These are phyloP conservation scores for Epinotia ramella DNA, from an alignment of 2,888 invertebrate genomes.

Conservation along the genomic window DNA sequence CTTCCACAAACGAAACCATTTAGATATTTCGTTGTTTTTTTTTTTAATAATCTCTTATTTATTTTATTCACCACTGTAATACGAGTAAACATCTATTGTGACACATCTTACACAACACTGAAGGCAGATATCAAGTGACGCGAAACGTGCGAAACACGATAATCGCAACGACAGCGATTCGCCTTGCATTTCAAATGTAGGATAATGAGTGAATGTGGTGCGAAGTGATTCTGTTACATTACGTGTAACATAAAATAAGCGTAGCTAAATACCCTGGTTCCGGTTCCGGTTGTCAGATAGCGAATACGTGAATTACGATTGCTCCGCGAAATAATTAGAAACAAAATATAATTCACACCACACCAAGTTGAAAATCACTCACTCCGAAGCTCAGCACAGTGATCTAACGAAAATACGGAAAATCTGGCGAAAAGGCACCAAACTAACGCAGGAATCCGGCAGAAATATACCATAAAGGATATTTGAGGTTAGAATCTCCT, in stretches of 20 bases:
- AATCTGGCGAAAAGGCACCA: too few species aligned
- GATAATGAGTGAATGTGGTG: slow-evolving; percentile 26
- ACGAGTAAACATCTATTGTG: slow-evolving; percentile 1
- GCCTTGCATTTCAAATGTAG: slow-evolving; percentile 8
- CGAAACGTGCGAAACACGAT: slow-evolving; percentile 14
- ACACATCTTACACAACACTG: slow-evolving; percentile 14
- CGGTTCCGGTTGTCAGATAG: too few species aligned
- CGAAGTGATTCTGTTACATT: slow-evolving; percentile 25
- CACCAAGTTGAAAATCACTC: too few species aligned
- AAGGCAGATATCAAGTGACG: slow-evolving; percentile 3
- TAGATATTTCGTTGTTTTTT: not conserved
- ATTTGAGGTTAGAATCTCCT: too few species aligned
- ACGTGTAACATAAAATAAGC: slow-evolving; percentile 21
- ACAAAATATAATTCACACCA: too few species aligned
- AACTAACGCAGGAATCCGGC: too few species aligned
- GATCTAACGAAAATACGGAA: too few species aligned
- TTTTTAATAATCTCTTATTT: not conserved
- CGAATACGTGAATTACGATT: too few species aligned
- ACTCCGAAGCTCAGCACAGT: too few species aligned
- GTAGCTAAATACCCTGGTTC: slow-evolving; percentile 12
- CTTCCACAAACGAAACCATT: too few species aligned
- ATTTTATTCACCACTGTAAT: not conserved
- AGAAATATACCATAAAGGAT: too few species aligned
- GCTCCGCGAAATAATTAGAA: too few species aligned
- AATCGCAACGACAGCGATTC: slow-evolving; percentile 9